Conservation (phyloP, 2,113 vertebrate species). For the Paedocypris sp. region DNA sequence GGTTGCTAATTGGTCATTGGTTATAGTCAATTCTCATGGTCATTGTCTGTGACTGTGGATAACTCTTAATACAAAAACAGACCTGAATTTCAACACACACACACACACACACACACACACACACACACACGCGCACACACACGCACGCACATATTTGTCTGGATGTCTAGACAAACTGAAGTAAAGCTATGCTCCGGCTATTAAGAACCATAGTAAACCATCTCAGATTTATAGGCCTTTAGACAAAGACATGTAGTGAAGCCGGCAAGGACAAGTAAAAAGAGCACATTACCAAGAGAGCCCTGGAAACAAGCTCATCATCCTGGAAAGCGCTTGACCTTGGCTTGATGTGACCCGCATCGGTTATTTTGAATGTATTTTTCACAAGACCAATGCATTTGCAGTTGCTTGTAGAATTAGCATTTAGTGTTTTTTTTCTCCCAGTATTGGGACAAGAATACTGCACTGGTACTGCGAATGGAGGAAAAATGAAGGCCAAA, state of each 20-base stretch:
- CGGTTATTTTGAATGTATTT: background rate
- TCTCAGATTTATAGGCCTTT: background rate
- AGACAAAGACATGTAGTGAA: background rate
- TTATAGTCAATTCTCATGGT: too few species aligned
- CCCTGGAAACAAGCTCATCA: conserved; percentile 11
- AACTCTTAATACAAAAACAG: too few species aligned
- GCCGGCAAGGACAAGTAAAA: conserved; percentile 10
- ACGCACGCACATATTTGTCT: background rate
- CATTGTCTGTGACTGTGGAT: too few species aligned
- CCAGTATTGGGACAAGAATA: too few species aligned
- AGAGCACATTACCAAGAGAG: conserved; percentile 2
- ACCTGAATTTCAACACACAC: too few species aligned
- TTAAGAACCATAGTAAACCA: conserved; percentile 6
- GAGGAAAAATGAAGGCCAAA: too few species aligned
- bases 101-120: too few species aligned
- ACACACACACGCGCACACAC: too few species aligned
- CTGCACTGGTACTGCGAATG: too few species aligned
- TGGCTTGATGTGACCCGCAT: conserved; percentile 1
- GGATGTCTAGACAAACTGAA: conserved; percentile 1
- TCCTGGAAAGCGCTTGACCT: conserved; percentile 1
- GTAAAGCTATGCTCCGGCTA: background rate
- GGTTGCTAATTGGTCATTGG: too few species aligned
- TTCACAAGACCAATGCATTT: background rate
- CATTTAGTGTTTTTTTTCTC: too few species aligned
- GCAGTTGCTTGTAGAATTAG: background rate